Evolutionary conservation across 2,113 vertebrate species (phyloP), one percentile per base, ranked within the genome.

Genomic region (Stegastes partitus): DNA sequence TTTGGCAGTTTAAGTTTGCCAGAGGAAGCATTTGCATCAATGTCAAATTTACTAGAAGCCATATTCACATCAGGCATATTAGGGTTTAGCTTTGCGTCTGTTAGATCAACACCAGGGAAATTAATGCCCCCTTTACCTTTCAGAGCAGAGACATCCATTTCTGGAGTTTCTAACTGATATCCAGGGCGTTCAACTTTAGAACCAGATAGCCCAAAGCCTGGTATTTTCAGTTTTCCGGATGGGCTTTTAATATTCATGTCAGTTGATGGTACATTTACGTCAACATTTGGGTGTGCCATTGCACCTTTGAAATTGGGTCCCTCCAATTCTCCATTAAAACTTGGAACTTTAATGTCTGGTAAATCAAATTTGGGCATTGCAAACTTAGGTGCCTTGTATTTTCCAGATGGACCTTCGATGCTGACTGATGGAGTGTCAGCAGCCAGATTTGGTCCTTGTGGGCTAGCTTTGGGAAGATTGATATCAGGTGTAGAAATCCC

Each of bases 311-410:
- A 2, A 77, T 79, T 53, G 15, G 68, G 56, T 63, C 54, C 44
- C 50, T 45, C 16, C 3, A 84, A 21, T 31, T 87, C 39, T 19
- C 54, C 74, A 68, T 76, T 45, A 7, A 88, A 67, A 25, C 22
- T 57, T 64, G 88, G 83, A 56, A 77, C 50, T 49, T 26, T 0
- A 66, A 83, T 68, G 0, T 61, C 16, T 73, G 89, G 87, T 58
- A 90, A 81, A 82, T 54, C 68, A 83, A 88, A 91, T 15, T 73
- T 81, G 2, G 93, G 93, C 87, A 91, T 93, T 42, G 56, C 61
- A 42, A 94, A 87, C 0, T 73, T 88, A 12, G 92, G 91, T 58
- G 84, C 47, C 22, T 87, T 91, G 65, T 87, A 78, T 71, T 90
- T 86, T 42, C 23, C 76, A 55, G 81, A 25, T 28, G 62, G 56